phyloP scores from a whole-genome alignment of 2,113 vertebrate genomes.

The Zosterops hypoxanthus region DNA sequence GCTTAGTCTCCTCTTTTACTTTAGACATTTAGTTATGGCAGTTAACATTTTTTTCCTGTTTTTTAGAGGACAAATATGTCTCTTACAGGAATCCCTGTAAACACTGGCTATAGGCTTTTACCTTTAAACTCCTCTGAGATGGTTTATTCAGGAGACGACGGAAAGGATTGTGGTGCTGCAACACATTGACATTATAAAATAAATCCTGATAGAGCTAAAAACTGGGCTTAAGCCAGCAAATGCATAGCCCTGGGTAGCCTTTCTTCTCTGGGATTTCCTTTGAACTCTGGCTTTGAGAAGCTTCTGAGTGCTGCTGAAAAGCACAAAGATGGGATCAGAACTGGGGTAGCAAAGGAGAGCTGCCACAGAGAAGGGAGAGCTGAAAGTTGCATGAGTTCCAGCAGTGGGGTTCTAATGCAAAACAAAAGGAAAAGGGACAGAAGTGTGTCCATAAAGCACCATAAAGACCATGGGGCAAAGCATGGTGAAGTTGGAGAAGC shows the following conservation, averaged over 20 bases:
- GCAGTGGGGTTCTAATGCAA: not conserved
- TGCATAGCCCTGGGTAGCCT: not conserved
- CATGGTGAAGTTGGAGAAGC: not conserved
- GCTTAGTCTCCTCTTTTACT: not conserved
- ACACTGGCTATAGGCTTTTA: not conserved
- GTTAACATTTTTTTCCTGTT: not conserved
- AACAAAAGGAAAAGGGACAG: not conserved
- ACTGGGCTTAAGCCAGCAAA: not conserved
- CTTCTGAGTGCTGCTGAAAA: not conserved
- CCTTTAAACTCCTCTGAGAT: not conserved
- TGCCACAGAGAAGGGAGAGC: not conserved
- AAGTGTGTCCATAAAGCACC: not conserved
- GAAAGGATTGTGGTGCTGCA: not conserved
- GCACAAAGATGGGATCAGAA: slow-evolving; percentile 1
- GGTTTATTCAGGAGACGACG: not conserved
- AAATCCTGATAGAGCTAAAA: not conserved
- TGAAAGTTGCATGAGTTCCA: not conserved
- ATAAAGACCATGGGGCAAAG: not conserved
- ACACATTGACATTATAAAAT: not conserved
- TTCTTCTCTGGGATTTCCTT: slow-evolving; percentile 13
- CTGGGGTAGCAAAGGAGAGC: not conserved
- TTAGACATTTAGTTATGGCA: not conserved
- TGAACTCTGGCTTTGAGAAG: not conserved
- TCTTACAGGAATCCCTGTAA: not conserved
- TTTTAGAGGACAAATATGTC: not conserved